Percentiles rank a stretch among this genome's conserved stretches.
Evolutionary conservation across 2,888 invertebrate genomes (phyloP).

Genomic region (Bruchidius siliquastri): DNA sequence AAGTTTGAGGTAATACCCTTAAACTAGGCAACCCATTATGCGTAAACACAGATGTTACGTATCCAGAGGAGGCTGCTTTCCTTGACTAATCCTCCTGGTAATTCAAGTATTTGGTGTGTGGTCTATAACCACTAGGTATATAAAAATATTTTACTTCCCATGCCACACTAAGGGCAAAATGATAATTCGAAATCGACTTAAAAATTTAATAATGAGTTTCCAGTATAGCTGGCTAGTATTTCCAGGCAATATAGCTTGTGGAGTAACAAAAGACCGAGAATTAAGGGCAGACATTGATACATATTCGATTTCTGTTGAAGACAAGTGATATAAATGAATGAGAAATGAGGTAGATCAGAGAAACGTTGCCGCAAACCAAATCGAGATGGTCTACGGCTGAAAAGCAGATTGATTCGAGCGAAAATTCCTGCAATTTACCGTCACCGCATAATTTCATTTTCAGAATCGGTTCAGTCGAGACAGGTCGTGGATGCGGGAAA

Average conservation of each 20-base stretch:
- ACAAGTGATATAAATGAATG: background rate
- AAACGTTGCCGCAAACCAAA: background rate
- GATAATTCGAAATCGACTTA: too few relatives aligned
- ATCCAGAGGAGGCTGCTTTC: too few relatives aligned
- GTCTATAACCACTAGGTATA: too few relatives aligned
- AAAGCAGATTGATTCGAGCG: background rate
- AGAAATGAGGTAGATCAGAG: background rate
- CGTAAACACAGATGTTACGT: too few relatives aligned
- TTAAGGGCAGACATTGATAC: background rate
- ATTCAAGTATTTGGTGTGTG: too few relatives aligned
- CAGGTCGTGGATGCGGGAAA: background rate
- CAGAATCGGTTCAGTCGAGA: background rate
- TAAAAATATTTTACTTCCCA: too few relatives aligned
- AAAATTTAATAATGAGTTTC: too few relatives aligned
- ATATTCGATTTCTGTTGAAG: background rate
- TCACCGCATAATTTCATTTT: background rate
- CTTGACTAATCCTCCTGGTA: too few relatives aligned
- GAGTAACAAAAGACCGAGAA: background rate
- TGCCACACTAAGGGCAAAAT: too few relatives aligned
- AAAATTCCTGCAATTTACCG: background rate
- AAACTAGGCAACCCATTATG: too few relatives aligned
- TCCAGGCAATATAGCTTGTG: background rate
- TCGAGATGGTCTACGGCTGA: background rate
- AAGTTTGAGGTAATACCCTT: too few relatives aligned
- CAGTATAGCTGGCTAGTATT: too few relatives aligned